phyloP scores from a whole-genome alignment of 2,797 vertebrate genomes.

The Acanthis flammea region DNA sequence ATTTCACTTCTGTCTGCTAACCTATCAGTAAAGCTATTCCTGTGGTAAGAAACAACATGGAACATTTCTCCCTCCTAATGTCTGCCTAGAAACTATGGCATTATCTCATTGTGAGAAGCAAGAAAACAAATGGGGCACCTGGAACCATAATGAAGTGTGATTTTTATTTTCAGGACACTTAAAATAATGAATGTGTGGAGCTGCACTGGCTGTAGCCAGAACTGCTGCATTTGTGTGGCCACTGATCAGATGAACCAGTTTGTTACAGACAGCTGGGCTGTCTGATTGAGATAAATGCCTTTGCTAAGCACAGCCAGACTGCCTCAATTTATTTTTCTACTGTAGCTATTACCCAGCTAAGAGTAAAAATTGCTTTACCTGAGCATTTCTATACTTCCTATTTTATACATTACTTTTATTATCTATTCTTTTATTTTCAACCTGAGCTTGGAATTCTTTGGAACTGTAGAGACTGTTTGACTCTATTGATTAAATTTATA shows the following conservation, averaged over 20 bases:
- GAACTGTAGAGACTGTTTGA: neutral
- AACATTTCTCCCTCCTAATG: neutral
- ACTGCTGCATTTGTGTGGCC: neutral
- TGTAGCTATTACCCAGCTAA: neutral
- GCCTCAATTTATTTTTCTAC: neutral
- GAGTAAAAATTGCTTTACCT: neutral
- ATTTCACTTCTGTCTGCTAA: neutral
- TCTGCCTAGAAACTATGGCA: neutral
- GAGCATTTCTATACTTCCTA: neutral
- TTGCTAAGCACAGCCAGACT: neutral
- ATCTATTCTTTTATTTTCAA: neutral
- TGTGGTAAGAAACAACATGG: neutral
- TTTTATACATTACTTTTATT: neutral
- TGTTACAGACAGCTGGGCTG: neutral
- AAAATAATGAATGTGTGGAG: neutral
- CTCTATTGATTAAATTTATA: neutral
- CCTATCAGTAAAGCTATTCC: neutral
- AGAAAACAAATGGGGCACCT: neutral
- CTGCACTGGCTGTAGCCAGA: neutral
- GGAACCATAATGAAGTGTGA: neutral
- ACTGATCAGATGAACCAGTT: constrained; percentile 18
- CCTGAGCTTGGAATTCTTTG: neutral
- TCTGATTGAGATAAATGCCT: constrained; percentile 2
- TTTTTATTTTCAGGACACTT: neutral
- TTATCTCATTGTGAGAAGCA: neutral